Evolutionary conservation across 1,140 invertebrate genomes (phyloP), one percentile per base, ranked within the genome.

Genomic region (Procambarus virginalis): DNA sequence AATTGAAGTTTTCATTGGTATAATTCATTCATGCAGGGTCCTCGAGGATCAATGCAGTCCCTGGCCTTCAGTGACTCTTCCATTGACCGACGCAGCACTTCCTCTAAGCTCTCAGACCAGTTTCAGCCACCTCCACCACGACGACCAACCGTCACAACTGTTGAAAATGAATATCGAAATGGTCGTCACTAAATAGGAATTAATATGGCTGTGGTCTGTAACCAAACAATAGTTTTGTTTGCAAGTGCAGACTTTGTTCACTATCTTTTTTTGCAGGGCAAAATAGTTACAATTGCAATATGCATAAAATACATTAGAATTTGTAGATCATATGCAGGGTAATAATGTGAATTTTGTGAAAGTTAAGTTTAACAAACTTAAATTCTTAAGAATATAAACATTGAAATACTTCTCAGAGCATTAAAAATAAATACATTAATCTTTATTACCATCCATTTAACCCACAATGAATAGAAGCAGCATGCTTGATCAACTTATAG

Each of bases 1-100:
- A 64, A 64, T 17, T 17, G 17, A 64, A 17, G 17, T 64, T 64
- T 17, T 17, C 17, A 4, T 64, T 64, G 12, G 60, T 64, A 17
- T 64, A 20, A 14, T 20, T 64, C 60, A 20, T 20, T 64, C 60
- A 20, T 17, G 17, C 80, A 89, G 88, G 83, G 76, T 48, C 89
- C 90, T n/a, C n/a, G 90, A 51, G 91, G 91, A 14, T 92, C 91
- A 14, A 88, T 91, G 89, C 91, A 92, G 76, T 91, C 89, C 48
- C 77, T 92, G 58, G 91, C 91, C 17, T 92, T 92, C 89, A 92
- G 91, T 55, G 91, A 92, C 64, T 75, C 91, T 12, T 92, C 91
- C 14, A 76, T 92, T 14, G 91, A 92, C 55, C 84, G 91, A 3
- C 80, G 89, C 17, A 87, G 89, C 81, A 88, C 86, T 51, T 82